A percentile compares a stretch with the other conserved stretches of the same genome.
Evolutionary conservation across 30 jellyfish, hydroid and myxozoan species (phyloP).

Genomic region (Nemopilema nomurai): DNA sequence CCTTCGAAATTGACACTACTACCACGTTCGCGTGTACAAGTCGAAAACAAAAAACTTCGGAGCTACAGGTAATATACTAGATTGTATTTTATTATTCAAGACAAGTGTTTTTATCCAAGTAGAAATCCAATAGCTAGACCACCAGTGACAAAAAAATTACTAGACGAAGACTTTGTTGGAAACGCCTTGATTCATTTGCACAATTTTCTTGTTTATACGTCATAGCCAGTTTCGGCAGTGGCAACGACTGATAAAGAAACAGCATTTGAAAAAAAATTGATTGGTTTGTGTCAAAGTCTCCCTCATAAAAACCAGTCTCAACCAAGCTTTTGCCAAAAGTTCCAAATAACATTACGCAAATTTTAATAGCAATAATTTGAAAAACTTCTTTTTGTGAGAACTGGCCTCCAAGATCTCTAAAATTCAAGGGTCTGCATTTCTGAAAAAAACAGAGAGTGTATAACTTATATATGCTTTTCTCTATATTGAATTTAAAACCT

Average conservation of each 20-base stretch:
- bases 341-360: background rate
- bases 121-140: background rate
- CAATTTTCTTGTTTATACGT: background rate
- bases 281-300: background rate
- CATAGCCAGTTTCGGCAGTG: background rate
- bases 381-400: background rate
- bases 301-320: background rate
- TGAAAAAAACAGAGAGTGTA: background rate
- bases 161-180: background rate
- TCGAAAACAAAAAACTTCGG: constrained; percentile 12
- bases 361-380: background rate
- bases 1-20: constrained; percentile 8
- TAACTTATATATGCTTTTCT: background rate
- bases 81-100: background rate
- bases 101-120: background rate
- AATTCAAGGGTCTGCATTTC: background rate
- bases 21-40: constrained; percentile 8
- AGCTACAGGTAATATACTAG: constrained; percentile 15
- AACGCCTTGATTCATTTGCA: background rate
- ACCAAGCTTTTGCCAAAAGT: background rate
- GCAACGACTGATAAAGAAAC: background rate
- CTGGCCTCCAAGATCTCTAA: background rate
- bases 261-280: background rate
- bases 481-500: constrained; percentile 2
- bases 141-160: background rate